A percentile compares a stretch with the other conserved stretches of the same genome.
Evolutionary conservation across 2,797 vertebrate genomes (phyloP).

Genomic region (Pangasius krempfi): DNA sequence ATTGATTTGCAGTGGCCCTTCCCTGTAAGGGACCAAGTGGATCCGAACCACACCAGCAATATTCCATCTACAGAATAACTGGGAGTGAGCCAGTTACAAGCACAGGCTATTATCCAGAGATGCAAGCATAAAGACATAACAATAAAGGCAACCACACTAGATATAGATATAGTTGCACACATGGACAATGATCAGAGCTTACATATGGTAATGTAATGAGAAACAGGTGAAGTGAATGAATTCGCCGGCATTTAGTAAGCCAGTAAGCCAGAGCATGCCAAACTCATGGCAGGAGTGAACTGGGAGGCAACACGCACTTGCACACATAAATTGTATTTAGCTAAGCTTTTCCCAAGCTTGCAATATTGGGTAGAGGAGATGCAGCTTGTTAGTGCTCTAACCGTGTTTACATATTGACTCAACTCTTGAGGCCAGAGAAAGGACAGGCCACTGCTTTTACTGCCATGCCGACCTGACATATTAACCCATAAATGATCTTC

Average conservation of each 20-base stretch:
- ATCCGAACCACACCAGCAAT: background rate
- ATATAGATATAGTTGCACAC: background rate
- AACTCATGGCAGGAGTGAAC: background rate
- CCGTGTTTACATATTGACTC: constrained; percentile 46
- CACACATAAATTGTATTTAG: background rate
- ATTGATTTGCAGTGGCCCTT: background rate
- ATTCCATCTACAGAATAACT: background rate
- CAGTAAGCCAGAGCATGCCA: background rate
- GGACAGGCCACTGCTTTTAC: constrained; percentile 77
- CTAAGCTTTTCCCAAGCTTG: background rate
- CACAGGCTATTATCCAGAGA: background rate
- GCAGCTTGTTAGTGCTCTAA: background rate
- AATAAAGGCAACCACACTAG: background rate
- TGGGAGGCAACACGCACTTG: background rate
- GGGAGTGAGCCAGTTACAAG: background rate
- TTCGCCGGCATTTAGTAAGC: background rate
- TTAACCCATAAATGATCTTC: constrained; percentile 79
- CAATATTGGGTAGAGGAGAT: constrained; percentile 1
- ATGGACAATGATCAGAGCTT: background rate
- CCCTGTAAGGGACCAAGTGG: background rate
- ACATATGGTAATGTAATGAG: background rate
- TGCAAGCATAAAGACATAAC: background rate
- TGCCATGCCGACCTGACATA: constrained; percentile 78
- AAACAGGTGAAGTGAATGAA: background rate
- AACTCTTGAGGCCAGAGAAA: constrained; percentile 61